Base-by-base conservation (phyloP, 2,888 invertebrate genomes). In the Andricus curvator region DNA sequence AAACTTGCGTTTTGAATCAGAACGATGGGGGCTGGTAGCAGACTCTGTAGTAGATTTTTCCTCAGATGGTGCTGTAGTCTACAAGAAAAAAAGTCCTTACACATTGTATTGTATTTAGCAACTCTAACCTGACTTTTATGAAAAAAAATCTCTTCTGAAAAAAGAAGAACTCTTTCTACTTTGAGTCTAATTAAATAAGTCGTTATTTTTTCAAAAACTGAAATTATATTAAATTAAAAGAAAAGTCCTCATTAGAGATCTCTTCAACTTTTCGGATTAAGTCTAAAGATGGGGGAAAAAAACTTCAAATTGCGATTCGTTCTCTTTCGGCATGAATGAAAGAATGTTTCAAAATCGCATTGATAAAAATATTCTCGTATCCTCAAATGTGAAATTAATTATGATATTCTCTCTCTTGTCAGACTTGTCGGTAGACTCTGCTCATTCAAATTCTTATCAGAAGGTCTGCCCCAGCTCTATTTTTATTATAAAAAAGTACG, bases 31-130 rank as follows among this genome's bases (percentile, higher is more conserved):
- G 51, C 84, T 88, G 17, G 60, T 81, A 11, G 82, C 77, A 6
- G 87, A 87, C 56, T 90, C 90, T 6, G 86, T 86, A 6, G 84
- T 80, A 0, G 87, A 85, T 29, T 87, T 86, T 82, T 89, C 89
- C 11, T 88, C 87, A 9, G 85, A 78, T 4, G 85, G 84, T 44
- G 81, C 11, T 25, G 9, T n/a, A 6, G 51, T 9, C 48, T 56
- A 70, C 25, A 79, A 62, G 78, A 64, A 68, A 77, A 68, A 60
- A 60, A 29, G 33, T 6, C 3, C 11, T n/a, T 37, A 41, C 13
- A 20, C 33, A 76, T 17, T 37, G 37, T 29, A 62, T 56, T 56
- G 56, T 65, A 44, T 29, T 6, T 1, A 15, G 17, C 17, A 56
- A 56, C n/a, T 8, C n/a, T 17, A 48, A 17, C 17, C 48, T 48